These are phyloP conservation scores for Camarhynchus parvulus DNA, from an alignment of 2,113 vertebrate genomes.

Conservation along the genomic window DNA sequence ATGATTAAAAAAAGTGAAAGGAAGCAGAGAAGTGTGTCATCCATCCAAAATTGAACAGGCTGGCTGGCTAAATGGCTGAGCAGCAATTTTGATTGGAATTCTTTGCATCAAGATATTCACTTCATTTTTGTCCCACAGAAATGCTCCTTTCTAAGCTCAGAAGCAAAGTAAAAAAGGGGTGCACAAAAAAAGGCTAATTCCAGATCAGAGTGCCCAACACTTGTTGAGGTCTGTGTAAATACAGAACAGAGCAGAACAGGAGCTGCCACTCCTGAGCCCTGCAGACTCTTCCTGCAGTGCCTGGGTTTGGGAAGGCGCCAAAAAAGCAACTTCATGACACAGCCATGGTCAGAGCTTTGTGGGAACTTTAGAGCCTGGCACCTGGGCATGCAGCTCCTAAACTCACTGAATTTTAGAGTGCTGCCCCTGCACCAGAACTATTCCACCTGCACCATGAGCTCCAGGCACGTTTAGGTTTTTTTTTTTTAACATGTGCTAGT, in stretches of 20 bases:
- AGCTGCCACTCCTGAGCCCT: background rate
- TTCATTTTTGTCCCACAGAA: background rate
- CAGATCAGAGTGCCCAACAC: background rate
- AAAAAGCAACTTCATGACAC: fast-evolving
- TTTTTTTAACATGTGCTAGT: background rate
- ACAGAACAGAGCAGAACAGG: background rate
- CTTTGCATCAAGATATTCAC: background rate
- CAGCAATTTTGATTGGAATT: background rate
- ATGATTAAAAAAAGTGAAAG: background rate
- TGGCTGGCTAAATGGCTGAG: background rate
- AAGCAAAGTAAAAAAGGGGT: background rate
- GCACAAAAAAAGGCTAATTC: background rate
- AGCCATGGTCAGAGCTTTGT: fast-evolving
- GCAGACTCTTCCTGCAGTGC: background rate
- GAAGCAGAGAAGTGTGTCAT: background rate
- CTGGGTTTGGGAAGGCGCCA: background rate
- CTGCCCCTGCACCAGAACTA: background rate
- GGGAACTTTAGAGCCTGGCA: background rate
- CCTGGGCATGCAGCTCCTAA: too few species aligned
- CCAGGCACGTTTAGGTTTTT: background rate
- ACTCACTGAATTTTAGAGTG: background rate
- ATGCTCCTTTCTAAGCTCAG: background rate
- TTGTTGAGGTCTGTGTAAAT: fast-evolving
- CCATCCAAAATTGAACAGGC: background rate
- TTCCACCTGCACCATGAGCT: fast-evolving